A percentile compares a stretch with the other conserved stretches of the same genome.
These are phyloP conservation scores for Phragmatobia fuliginosa DNA, from an alignment of 2,888 invertebrate species.

Conservation along the genomic window DNA sequence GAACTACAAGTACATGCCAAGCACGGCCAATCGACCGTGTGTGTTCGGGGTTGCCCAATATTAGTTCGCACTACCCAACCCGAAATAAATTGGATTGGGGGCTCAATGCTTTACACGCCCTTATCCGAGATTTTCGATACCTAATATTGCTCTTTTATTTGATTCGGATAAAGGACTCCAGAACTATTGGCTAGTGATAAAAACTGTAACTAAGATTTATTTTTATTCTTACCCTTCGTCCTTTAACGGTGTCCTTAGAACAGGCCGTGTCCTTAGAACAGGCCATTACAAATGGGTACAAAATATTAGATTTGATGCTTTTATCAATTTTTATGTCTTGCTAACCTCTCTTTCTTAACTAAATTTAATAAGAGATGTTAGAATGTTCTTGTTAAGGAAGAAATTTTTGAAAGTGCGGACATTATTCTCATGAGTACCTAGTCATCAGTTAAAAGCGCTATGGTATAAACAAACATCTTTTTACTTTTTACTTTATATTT, in stretches of 20 bases:
- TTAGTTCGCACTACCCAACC: slow-evolving; percentile 47
- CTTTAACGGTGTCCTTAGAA: background rate
- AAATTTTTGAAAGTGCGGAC: too few relatives aligned
- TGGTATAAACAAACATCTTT: too few relatives aligned
- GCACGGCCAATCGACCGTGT: slow-evolving; percentile 35
- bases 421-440: too few relatives aligned
- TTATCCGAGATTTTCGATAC: slow-evolving; percentile 51
- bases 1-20: slow-evolving; percentile 22
- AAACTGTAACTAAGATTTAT: slow-evolving; percentile 5
- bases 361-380: too few relatives aligned
- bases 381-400: background rate
- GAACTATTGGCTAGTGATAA: slow-evolving; percentile 11
- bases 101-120: slow-evolving; percentile 53
- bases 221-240: background rate
- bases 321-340: background rate
- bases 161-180: slow-evolving; percentile 18
- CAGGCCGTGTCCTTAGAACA: background rate
- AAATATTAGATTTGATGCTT: background rate
- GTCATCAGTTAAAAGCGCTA: too few relatives aligned
- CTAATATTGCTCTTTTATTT: slow-evolving; percentile 49
- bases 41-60: slow-evolving; percentile 51
- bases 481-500: too few relatives aligned
- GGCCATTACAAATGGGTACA: background rate
- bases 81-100: slow-evolving; percentile 58
- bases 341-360: background rate